These are phyloP conservation scores for Hesperia comma DNA, from an alignment of 2,888 invertebrate genomes.

Conservation along the genomic window DNA sequence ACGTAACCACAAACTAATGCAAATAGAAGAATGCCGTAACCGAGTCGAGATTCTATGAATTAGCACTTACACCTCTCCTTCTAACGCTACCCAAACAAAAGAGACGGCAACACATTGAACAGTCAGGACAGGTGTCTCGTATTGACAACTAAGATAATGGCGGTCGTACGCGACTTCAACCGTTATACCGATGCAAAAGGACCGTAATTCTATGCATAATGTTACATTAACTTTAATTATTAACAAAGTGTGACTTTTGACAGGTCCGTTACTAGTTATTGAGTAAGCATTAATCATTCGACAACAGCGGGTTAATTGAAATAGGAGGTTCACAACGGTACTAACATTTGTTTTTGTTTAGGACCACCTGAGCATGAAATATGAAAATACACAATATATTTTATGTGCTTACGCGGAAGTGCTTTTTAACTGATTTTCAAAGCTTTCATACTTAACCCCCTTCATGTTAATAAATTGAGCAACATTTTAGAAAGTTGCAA, in stretches of 20 bases:
- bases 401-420: not conserved
- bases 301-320: slow-evolving; percentile 47
- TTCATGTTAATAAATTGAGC: too few species aligned
- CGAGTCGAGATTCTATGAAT: slow-evolving; percentile 61
- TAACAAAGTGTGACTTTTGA: slow-evolving; percentile 65
- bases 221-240: slow-evolving; percentile 42
- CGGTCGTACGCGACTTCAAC: slow-evolving; percentile 38
- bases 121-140: slow-evolving; percentile 47
- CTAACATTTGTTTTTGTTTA: not conserved
- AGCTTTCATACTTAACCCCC: too few species aligned
- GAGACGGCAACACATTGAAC: slow-evolving; percentile 44
- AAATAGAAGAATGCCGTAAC: slow-evolving; percentile 44
- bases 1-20: slow-evolving; percentile 46
- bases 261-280: slow-evolving; percentile 57
- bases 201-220: slow-evolving; percentile 16
- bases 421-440: too few species aligned
- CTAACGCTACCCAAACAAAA: slow-evolving; percentile 42
- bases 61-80: slow-evolving; percentile 60
- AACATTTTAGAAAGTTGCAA: too few species aligned
- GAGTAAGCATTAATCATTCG: slow-evolving; percentile 50
- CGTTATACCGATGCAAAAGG: slow-evolving; percentile 33
- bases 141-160: slow-evolving; percentile 46
- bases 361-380: not conserved
- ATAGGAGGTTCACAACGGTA: slow-evolving; percentile 18
- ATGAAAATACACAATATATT: not conserved